Evolutionary conservation across 2,113 vertebrate species (phyloP), one percentile per base, ranked within the genome.

Genomic region (Catagonus wagneri): DNA sequence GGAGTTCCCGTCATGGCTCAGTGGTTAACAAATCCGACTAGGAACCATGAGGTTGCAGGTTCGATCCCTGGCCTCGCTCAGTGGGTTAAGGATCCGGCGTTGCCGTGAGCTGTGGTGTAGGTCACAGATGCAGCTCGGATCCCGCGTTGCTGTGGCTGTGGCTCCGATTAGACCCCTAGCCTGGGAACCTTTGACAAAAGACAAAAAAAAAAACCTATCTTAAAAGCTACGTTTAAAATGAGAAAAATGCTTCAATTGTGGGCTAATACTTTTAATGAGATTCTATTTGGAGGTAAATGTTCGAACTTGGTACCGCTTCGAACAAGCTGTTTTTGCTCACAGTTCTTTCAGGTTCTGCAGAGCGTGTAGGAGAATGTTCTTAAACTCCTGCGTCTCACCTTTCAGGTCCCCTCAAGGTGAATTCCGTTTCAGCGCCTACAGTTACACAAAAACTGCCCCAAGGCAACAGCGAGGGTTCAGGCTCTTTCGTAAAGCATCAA

Each of bases 361-460:
- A 96, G 76, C 2, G 4, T 68, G 50, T 44, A 69, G n/a, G 39
- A 81, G 14, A 61, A 39, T 75, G 58, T 63, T 90, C 66, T 85
- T 39, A 54, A 89, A 6, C 78, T 91, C 78, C 74, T 39, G 32
- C 27, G 50, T 69, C 71, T 88, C 34, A 71, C 81, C 83, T 81
- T 86, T 86, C 34, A n/a, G 44, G 63, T 72, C 72, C 93, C 63
- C 61, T 89, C 78, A 88, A 34, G 85, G 34, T 84, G 94, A 87
- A 80, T 80, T 96, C 34, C 2, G 20, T 72, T 83, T 96, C 76
- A 78, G 54, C 50, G 79, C 34, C 7, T 87, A 78, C 25, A 79
- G 19, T 89, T 74, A 83, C 27, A 96, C 32, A 83, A 85, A 96
- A 92, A 87, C 58, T 89, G 69, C 63, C 78, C 50, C 9, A 68